phyloP scores from a whole-genome alignment of 2,888 invertebrate genomes.

The Eremobia ochroleuca region DNA sequence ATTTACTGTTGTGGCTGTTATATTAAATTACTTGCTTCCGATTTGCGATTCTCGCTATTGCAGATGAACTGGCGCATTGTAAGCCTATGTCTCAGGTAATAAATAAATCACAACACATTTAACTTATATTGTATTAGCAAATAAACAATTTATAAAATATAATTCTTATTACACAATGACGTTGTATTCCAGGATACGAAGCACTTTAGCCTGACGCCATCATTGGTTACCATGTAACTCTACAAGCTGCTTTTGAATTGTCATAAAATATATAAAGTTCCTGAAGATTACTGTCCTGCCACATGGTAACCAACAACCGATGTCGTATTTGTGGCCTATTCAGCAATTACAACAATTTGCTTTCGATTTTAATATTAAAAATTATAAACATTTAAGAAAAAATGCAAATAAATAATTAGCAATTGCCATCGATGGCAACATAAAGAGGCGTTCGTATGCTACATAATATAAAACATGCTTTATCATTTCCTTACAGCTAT shows the following conservation, averaged over 20 bases:
- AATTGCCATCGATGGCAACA: conserved; percentile 84
- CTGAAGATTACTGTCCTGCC: conserved; percentile 43
- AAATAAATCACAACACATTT: conserved; percentile 79
- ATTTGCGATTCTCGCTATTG: background rate
- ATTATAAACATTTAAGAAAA: conserved; percentile 89
- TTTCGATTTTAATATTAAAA: conserved; percentile 84
- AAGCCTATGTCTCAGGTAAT: background rate
- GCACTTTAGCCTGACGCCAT: conserved; percentile 73
- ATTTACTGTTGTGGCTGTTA: background rate
- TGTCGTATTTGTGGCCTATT: conserved; percentile 74
- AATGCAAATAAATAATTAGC: conserved; percentile 91
- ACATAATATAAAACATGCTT: conserved; percentile 91
- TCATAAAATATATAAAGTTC: conserved; percentile 45
- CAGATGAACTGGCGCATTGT: background rate
- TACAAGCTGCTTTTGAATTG: conserved; percentile 55
- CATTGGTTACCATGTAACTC: conserved; percentile 75
- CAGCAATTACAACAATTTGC: conserved; percentile 86
- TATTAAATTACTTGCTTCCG: background rate
- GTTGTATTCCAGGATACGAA: conserved; percentile 83
- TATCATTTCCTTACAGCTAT: conserved; percentile 86
- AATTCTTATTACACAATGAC: conserved; percentile 87
- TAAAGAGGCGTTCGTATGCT: conserved; percentile 87
- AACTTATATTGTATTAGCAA: conserved; percentile 93
- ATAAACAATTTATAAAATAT: conserved; percentile 91
- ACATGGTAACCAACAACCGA: conserved; percentile 70